Percentiles rank a stretch among this genome's conserved stretches.
Evolutionary conservation across 2,888 invertebrate species (phyloP).

Genomic region (Drosophila aldrichi): DNA sequence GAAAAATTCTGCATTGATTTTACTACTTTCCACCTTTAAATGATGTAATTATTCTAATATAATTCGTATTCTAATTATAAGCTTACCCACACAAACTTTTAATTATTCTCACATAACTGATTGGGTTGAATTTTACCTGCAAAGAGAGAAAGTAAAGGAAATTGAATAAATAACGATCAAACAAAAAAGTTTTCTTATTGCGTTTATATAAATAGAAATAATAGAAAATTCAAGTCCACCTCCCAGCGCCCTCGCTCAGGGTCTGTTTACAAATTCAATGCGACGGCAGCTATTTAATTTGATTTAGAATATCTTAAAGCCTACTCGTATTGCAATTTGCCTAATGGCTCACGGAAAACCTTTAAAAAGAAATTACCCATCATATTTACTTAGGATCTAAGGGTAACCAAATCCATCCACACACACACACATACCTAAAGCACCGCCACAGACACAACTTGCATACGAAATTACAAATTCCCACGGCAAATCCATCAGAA

Average conservation of each 20-base stretch:
- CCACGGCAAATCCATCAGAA: slow-evolving; percentile 75
- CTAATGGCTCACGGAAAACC: slow-evolving; percentile 75
- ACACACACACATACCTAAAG: slow-evolving; percentile 6
- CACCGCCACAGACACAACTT: slow-evolving; percentile 61
- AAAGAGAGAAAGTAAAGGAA: neutral
- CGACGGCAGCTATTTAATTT: slow-evolving; percentile 67
- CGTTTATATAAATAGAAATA: slow-evolving; percentile 2
- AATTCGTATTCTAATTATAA: slow-evolving; percentile 6
- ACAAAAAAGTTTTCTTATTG: slow-evolving; percentile 10
- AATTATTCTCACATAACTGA: neutral
- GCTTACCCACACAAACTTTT: neutral
- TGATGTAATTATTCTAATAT: neutral
- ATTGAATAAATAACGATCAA: slow-evolving; percentile 2
- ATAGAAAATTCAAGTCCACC: neutral
- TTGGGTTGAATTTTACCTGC: slow-evolving; percentile 10
- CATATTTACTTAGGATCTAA: slow-evolving; percentile 72
- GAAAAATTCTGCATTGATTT: neutral
- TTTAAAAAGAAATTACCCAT: slow-evolving; percentile 78
- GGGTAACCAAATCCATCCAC: slow-evolving; percentile 33
- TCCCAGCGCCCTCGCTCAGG: neutral
- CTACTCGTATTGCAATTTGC: slow-evolving; percentile 67
- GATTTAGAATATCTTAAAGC: slow-evolving; percentile 50
- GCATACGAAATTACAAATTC: slow-evolving; percentile 77
- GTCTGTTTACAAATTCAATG: slow-evolving; percentile 30
- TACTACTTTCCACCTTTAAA: neutral